These are phyloP conservation scores for Cantharis rustica DNA, from an alignment of 2,888 invertebrate genomes.

Conservation along the genomic window DNA sequence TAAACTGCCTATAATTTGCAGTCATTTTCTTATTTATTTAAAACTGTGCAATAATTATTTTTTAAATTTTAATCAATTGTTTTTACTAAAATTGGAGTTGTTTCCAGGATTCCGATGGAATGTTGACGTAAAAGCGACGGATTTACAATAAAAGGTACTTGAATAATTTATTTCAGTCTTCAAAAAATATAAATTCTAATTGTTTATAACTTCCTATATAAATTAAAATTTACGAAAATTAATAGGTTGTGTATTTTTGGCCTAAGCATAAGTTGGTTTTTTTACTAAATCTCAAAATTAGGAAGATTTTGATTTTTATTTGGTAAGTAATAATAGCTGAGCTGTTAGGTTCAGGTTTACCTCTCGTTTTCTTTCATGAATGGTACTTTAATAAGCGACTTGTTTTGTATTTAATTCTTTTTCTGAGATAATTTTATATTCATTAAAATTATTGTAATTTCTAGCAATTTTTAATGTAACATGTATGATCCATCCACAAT, in stretches of 20 bases:
- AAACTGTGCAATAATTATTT: background rate
- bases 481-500: background rate
- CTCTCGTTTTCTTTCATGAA: background rate
- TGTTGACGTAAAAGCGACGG: conserved; percentile 19
- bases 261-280: background rate
- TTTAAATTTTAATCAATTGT: background rate
- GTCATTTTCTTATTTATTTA: background rate
- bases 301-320: background rate
- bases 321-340: background rate
- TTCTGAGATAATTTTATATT: background rate
- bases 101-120: conserved; percentile 26
- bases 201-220: background rate
- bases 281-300: background rate
- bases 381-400: background rate
- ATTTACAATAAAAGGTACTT: conserved; percentile 22
- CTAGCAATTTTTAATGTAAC: background rate
- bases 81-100: conserved; percentile 7
- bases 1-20: background rate
- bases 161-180: conserved; percentile 14
- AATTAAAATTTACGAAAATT: background rate
- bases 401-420: background rate
- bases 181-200: background rate
- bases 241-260: background rate
- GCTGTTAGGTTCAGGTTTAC: background rate
- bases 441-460: background rate